Conservation (phyloP, 92 coral and sea anemone species). For the Parazoanthus atlanticus region DNA sequence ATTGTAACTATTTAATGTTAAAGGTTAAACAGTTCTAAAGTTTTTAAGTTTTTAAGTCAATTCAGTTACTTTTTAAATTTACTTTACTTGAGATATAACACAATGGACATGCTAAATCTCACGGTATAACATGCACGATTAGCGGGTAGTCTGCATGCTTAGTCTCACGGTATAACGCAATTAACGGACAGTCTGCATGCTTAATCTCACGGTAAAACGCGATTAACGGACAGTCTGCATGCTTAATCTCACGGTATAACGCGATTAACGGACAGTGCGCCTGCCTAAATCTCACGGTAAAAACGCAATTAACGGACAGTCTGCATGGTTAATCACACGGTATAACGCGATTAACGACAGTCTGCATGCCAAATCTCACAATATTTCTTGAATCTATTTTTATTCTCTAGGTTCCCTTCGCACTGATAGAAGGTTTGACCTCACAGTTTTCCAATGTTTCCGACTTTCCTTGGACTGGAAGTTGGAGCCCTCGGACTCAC, state of each 20-base stretch:
- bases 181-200: neutral
- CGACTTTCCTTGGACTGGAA: neutral
- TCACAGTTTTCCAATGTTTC: constrained; percentile 10
- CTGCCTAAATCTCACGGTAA: too few relatives aligned
- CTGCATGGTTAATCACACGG: neutral
- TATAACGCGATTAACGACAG: neutral
- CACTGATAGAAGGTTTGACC: constrained; percentile 3
- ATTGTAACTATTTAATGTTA: too few relatives aligned
- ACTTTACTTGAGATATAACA: too few relatives aligned
- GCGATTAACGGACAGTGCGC: neutral
- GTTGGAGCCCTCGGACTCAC: neutral
- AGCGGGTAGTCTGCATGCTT: neutral
- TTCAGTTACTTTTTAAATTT: too few relatives aligned
- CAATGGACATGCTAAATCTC: too few relatives aligned
- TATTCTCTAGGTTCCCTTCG: neutral
- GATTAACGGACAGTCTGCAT: too few relatives aligned
- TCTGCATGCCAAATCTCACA: too few relatives aligned
- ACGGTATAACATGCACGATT: neutral
- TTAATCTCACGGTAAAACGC: neutral
- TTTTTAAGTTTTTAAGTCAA: too few relatives aligned
- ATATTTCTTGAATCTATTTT: too few relatives aligned
- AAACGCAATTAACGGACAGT: too few relatives aligned
- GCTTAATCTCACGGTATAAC: neutral
- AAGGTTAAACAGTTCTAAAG: too few relatives aligned
- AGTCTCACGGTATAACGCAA: neutral